These are phyloP conservation scores for Stenotaenia linearis DNA, from an alignment of 2,888 invertebrate species.

Conservation along the genomic window DNA sequence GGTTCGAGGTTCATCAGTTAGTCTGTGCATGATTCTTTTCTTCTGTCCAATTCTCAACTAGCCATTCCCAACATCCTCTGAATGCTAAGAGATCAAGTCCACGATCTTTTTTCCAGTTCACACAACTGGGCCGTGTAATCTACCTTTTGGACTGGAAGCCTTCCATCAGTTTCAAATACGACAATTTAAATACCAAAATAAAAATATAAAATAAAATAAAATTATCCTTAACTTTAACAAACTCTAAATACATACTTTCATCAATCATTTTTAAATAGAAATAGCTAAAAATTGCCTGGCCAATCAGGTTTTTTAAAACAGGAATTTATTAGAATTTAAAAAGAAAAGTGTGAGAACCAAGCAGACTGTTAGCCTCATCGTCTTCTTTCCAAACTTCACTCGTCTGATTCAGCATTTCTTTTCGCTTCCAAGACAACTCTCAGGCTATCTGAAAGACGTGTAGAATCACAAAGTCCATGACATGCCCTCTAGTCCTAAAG, in stretches of 20 bases:
- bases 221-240: too few relatives aligned
- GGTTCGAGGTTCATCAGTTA: background rate
- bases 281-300: too few relatives aligned
- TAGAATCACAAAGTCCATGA: conserved; percentile 15
- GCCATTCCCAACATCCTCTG: background rate
- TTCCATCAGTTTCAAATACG: background rate
- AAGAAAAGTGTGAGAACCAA: background rate
- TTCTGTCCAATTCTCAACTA: background rate
- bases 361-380: background rate
- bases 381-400: background rate
- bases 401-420: background rate
- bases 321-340: background rate
- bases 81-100: background rate
- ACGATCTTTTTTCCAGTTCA: background rate
- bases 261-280: too few relatives aligned
- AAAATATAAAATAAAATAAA: background rate
- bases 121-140: background rate
- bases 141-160: background rate
- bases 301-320: too few relatives aligned
- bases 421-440: background rate
- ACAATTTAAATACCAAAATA: background rate
- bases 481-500: background rate
- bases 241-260: too few relatives aligned
- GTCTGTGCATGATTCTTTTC: conserved; percentile 3
- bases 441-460: background rate